A percentile compares a stretch with the other conserved stretches of the same genome.
These are phyloP conservation scores for Gobius niger DNA, from an alignment of 2,113 vertebrate species.

Conservation along the genomic window DNA sequence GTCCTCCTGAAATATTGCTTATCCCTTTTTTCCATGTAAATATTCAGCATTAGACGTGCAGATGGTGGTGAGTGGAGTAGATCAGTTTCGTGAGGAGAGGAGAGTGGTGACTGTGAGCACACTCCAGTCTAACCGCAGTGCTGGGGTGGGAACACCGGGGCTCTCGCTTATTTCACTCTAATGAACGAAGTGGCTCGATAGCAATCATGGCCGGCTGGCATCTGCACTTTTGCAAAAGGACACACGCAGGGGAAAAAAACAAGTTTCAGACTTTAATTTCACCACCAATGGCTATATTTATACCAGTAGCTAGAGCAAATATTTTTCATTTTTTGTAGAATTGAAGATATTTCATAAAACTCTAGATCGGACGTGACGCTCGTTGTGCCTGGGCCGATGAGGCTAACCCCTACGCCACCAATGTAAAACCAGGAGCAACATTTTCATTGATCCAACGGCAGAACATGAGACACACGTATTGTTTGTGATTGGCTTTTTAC, in stretches of 20 bases:
- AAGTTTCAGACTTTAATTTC: neutral
- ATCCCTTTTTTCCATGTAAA: conserved; percentile 1
- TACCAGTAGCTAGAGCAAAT: no score
- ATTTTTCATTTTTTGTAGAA: no score
- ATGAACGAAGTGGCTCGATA: neutral
- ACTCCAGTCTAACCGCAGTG: conserved; percentile 20
- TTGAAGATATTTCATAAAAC: no score
- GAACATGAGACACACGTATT: no score
- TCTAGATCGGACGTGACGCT: no score
- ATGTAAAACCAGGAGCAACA: no score
- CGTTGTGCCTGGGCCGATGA: no score
- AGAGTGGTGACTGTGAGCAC: conserved; percentile 16
- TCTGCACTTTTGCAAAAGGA: neutral
- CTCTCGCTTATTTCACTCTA: conserved; percentile 16
- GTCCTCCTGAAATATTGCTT: neutral
- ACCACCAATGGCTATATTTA: no score
- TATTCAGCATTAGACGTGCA: conserved; percentile 19
- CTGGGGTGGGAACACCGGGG: conserved; percentile 14
- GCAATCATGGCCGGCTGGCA: neutral
- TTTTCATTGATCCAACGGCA: no score
- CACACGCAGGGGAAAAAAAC: neutral
- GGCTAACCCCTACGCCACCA: no score
- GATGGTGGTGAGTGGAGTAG: conserved; percentile 23
- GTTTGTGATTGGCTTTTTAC: no score
- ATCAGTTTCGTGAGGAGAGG: conserved; percentile 13